These are phyloP conservation scores for Acanthosepion lycidas DNA, from an alignment of 2,888 invertebrate genomes.

Conservation along the genomic window DNA sequence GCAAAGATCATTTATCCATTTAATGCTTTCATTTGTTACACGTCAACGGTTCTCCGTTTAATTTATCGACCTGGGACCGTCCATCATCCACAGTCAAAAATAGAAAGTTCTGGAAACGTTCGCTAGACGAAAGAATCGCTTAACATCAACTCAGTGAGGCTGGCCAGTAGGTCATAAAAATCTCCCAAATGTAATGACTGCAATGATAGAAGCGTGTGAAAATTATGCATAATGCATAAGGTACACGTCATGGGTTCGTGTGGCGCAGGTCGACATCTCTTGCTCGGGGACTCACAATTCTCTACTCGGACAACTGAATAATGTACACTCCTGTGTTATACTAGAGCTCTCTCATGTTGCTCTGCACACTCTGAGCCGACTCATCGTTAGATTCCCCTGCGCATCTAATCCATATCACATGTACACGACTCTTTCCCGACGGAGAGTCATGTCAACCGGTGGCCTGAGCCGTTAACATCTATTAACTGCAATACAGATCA, in stretches of 20 bases:
- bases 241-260: slow-evolving; percentile 10
- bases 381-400: neutral
- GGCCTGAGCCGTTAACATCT: neutral
- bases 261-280: neutral
- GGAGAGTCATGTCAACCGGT: neutral
- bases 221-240: neutral
- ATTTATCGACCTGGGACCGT: neutral
- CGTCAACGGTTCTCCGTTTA: neutral
- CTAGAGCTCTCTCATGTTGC: neutral
- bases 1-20: too few relatives aligned
- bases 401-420: neutral
- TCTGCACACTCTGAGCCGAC: neutral
- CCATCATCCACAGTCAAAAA: neutral
- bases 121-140: neutral
- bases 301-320: slow-evolving; percentile 33
- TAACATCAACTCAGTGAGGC: neutral
- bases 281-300: neutral
- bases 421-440: neutral
- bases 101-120: neutral
- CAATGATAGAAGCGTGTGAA: neutral
- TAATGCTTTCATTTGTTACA: too few relatives aligned
- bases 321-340: slow-evolving; percentile 18
- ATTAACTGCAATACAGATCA: neutral
- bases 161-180: slow-evolving; percentile 33
- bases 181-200: neutral